Conservation (phyloP, 2,797 vertebrate species). For the Melanotaenia boesemani region DNA sequence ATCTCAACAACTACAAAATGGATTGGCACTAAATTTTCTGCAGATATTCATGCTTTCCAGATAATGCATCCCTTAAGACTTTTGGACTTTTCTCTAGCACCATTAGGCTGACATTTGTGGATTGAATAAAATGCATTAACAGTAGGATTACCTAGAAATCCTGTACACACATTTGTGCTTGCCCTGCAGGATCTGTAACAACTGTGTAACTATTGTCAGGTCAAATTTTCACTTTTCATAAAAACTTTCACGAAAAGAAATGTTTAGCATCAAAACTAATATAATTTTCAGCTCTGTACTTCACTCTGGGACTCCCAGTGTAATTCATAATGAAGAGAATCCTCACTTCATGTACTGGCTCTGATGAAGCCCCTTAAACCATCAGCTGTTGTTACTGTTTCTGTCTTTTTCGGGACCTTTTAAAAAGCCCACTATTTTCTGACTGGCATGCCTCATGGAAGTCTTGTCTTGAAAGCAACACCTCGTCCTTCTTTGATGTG, state of each 20-base stretch:
- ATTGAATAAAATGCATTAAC: not conserved
- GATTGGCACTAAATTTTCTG: not conserved
- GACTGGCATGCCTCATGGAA: not conserved
- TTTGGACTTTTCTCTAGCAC: not conserved
- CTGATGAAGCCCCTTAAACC: not conserved
- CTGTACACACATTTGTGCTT: not conserved
- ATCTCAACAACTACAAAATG: conserved; percentile 17
- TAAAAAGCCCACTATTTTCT: not conserved
- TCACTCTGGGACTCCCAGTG: not conserved
- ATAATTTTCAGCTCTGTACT: not conserved
- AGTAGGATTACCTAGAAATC: conserved; percentile 1
- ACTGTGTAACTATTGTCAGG: not conserved
- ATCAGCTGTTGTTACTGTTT: not conserved
- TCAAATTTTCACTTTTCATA: not conserved
- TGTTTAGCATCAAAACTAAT: not conserved
- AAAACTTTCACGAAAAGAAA: not conserved
- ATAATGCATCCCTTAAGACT: conserved; percentile 1
- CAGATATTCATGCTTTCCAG: conserved; percentile 12
- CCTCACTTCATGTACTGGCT: not conserved
- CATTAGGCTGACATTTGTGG: not conserved
- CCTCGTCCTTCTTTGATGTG: not conserved
- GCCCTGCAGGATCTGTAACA: not conserved
- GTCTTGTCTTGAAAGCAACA: not conserved
- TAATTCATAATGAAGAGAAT: not conserved
- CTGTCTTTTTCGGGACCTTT: not conserved